phyloP scores from a whole-genome alignment of 2,797 vertebrate genomes.

The Phataginus tricuspis region DNA sequence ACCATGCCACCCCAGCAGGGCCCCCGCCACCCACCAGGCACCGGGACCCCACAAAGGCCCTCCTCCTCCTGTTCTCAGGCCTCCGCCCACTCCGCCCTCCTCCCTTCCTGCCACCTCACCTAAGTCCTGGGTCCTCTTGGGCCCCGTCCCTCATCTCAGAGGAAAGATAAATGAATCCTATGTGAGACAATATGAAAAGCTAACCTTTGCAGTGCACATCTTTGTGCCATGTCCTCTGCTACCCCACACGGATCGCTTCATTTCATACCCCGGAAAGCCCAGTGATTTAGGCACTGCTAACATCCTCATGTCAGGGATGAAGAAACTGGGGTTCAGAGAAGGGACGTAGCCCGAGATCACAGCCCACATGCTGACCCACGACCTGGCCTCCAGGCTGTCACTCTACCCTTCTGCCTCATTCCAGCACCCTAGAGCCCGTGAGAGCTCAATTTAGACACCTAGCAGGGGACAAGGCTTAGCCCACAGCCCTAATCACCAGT shows the following conservation, averaged over 20 bases:
- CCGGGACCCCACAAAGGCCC: no score
- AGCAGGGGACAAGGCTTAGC: not conserved
- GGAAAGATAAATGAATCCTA: not conserved
- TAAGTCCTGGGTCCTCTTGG: not conserved
- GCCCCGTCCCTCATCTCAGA: not conserved
- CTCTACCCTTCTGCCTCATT: not conserved
- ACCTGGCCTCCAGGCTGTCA: no score
- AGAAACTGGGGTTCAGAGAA: not conserved
- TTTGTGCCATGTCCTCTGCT: no score
- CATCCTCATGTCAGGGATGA: not conserved
- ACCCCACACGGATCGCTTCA: not conserved
- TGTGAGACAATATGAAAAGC: not conserved
- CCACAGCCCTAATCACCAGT: no score
- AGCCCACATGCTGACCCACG: not conserved
- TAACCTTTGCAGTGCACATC: not conserved
- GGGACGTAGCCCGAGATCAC: no score
- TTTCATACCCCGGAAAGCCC: not conserved
- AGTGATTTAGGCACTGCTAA: rapidly evolving
- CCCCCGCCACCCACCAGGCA: not conserved
- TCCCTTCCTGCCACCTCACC: not conserved
- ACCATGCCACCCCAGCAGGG: no score
- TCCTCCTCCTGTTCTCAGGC: not conserved
- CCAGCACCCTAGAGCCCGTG: not conserved
- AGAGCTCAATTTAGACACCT: not conserved
- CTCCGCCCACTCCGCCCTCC: not conserved